Percentiles rank a stretch among this genome's conserved stretches.
phyloP scores from a whole-genome alignment of 2,797 vertebrate genomes.

The Mormyrops boulengeri region DNA sequence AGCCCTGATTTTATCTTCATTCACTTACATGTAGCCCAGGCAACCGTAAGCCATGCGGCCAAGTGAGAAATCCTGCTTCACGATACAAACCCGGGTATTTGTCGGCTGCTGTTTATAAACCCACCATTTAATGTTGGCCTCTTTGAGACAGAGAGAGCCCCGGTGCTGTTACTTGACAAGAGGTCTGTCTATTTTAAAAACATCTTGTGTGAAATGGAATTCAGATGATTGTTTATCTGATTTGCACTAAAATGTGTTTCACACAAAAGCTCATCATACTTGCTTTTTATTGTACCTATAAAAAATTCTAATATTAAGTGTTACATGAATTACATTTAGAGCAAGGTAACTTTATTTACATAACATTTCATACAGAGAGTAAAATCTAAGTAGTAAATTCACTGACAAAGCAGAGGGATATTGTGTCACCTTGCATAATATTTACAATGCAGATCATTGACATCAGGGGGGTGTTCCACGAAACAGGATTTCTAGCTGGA shows the following conservation, averaged over 20 bases:
- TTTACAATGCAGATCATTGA: background rate
- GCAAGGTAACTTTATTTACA: background rate
- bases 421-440: background rate
- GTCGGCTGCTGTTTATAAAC: background rate
- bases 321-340: background rate
- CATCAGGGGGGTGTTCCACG: no score
- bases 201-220: background rate
- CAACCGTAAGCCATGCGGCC: background rate
- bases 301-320: background rate
- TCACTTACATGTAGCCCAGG: background rate
- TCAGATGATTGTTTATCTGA: background rate
- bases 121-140: background rate
- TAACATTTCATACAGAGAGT: background rate
- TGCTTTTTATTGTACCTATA: background rate
- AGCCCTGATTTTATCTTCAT: background rate
- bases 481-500: no score
- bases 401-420: background rate
- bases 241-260: background rate
- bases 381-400: background rate
- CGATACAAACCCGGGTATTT: background rate
- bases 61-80: background rate
- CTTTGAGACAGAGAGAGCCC: background rate
- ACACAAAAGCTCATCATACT: background rate
- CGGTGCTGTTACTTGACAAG: background rate
- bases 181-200: background rate